Evolutionary conservation across 2,888 invertebrate genomes (phyloP).

Genomic region (Ephialtes manifestator): DNA sequence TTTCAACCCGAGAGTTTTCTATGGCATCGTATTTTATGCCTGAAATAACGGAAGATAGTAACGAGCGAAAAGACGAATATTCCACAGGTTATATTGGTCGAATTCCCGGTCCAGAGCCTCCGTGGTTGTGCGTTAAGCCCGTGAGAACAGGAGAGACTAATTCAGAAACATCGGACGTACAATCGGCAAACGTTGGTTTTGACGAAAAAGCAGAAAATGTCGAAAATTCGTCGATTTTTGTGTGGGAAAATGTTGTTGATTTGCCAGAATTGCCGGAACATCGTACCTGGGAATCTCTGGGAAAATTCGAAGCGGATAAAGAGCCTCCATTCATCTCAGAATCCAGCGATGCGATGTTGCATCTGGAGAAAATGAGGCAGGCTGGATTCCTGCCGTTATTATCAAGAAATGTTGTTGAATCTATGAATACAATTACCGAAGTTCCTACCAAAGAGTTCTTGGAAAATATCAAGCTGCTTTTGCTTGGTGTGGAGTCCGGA

Average conservation of each 20-base stretch:
- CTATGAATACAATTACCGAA: slow-evolving; percentile 71
- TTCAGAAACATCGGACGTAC: slow-evolving; percentile 53
- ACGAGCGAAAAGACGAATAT: slow-evolving; percentile 28
- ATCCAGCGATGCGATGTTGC: slow-evolving; percentile 75
- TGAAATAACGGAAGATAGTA: slow-evolving; percentile 29
- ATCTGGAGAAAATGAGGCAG: slow-evolving; percentile 79
- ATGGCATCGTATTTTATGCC: slow-evolving; percentile 60
- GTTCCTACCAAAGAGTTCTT: slow-evolving; percentile 77
- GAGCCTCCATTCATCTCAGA: slow-evolving; percentile 80
- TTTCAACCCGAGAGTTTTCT: slow-evolving; percentile 63
- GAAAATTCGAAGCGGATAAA: slow-evolving; percentile 74
- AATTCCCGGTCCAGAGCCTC: slow-evolving; percentile 43
- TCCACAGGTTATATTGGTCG: slow-evolving; percentile 23
- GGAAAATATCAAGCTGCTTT: slow-evolving; percentile 78
- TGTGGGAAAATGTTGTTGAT: slow-evolving; percentile 44
- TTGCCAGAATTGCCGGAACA: slow-evolving; percentile 55
- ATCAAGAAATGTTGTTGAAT: slow-evolving; percentile 70
- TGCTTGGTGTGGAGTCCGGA: slow-evolving; percentile 82
- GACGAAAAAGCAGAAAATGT: not conserved
- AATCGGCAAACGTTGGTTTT: slow-evolving; percentile 26
- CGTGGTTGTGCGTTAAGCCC: slow-evolving; percentile 58
- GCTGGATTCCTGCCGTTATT: slow-evolving; percentile 73
- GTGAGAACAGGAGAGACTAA: not conserved
- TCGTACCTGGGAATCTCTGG: slow-evolving; percentile 83
- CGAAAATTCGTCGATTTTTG: slow-evolving; percentile 7